These are phyloP conservation scores for Reticulitermes speratus DNA, from an alignment of 1,140 invertebrate species.

Conservation along the genomic window DNA sequence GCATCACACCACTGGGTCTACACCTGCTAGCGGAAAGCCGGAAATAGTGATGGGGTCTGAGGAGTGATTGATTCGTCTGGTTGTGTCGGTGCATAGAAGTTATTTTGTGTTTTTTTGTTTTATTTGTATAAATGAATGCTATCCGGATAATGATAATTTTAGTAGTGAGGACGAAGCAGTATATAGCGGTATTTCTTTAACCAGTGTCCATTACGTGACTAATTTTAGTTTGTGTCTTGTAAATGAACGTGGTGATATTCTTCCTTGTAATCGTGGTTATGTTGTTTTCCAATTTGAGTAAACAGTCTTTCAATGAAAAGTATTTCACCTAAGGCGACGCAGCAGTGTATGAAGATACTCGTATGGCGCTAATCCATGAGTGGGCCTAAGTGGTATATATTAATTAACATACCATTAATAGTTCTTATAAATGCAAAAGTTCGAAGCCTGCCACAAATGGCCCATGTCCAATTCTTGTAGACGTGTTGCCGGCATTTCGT, in stretches of 20 bases:
- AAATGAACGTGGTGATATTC: background rate
- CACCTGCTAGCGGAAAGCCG: slow-evolving; percentile 27
- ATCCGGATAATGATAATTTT: background rate
- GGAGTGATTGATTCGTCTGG: slow-evolving; percentile 26
- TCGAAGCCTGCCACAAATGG: background rate
- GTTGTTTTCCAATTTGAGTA: background rate
- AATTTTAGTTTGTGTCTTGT: background rate
- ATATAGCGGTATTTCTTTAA: background rate
- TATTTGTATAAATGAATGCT: background rate
- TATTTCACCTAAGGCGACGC: background rate
- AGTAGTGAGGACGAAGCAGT: background rate
- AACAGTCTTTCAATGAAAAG: background rate
- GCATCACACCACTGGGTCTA: background rate
- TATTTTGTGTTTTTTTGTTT: slow-evolving; percentile 19
- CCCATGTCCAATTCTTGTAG: background rate
- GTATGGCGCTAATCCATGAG: background rate
- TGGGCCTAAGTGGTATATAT: background rate
- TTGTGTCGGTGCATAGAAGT: slow-evolving; percentile 21
- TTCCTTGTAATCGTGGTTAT: background rate
- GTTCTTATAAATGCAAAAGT: background rate
- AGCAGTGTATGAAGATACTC: background rate
- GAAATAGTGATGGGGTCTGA: slow-evolving; percentile 23
- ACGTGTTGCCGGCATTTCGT: background rate
- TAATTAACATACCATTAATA: background rate
- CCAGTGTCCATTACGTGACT: background rate